These are phyloP conservation scores for Macquaria ambigua DNA, from an alignment of 2,113 vertebrate species.

Conservation along the genomic window DNA sequence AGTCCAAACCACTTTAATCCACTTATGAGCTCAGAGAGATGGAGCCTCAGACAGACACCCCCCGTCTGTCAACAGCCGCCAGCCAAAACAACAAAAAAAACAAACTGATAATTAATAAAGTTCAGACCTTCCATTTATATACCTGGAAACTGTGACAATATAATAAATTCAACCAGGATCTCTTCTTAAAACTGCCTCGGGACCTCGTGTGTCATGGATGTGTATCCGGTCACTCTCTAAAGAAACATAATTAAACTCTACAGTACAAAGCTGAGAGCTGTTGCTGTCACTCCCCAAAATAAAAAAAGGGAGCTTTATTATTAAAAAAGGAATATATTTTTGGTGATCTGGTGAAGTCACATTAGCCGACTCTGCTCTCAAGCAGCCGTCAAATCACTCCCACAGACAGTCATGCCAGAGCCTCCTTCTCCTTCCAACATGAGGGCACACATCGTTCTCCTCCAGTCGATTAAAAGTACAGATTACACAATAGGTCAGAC, in stretches of 20 bases:
- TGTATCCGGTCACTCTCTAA: neutral
- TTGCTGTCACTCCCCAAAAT: neutral
- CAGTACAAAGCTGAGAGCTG: neutral
- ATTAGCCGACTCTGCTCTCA: neutral
- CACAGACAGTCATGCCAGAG: neutral
- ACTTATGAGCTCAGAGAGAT: slow-evolving; percentile 78
- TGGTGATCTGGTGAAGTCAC: neutral
- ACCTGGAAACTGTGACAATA: neutral
- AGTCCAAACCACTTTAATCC: slow-evolving; percentile 73
- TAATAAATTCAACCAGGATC: neutral
- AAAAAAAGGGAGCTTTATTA: neutral
- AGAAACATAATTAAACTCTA: neutral
- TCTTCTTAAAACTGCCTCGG: neutral
- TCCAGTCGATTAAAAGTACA: neutral
- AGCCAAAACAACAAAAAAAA: slow-evolving; percentile 27
- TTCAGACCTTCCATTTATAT: neutral
- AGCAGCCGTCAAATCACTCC: neutral
- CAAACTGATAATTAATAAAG: neutral
- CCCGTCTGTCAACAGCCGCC: slow-evolving; percentile 69
- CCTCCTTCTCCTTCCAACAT: neutral
- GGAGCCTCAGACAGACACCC: slow-evolving; percentile 58
- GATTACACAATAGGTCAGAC: slow-evolving; percentile 42
- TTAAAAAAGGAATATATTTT: neutral
- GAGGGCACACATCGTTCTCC: neutral
- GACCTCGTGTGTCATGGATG: neutral